Evolutionary conservation across 2,113 vertebrate genomes (phyloP), one percentile per base, ranked within the genome.

Genomic region (Phasianus colchicus): DNA sequence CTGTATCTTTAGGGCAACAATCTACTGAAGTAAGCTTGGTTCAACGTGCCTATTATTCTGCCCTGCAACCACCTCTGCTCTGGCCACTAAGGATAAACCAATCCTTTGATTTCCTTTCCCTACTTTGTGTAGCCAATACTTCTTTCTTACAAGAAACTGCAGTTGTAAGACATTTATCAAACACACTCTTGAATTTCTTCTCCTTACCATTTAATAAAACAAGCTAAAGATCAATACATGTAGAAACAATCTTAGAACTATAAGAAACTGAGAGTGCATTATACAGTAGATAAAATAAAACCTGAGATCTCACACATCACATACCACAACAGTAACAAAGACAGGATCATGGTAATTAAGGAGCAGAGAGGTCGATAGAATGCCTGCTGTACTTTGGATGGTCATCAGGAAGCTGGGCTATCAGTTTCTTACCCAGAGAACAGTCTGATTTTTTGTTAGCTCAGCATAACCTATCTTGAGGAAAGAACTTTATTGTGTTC

Each of bases 351-450:
- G 86, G 87, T 97, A 97, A 98, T 96, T 88, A 88, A 96, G 82
- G 91, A 93, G 79, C 12, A 90, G 93, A 83, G n/a, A 52, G 65
- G 95, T 97, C 95, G 96, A 97, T 95, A 96, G 92, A 92, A 78
- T 96, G 97, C 89, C 86, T 94, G 74, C 50, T 90, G 50, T 48
- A 96, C 95, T 97, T 94, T 92, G 83, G 24, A 88, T 95, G 95
- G 92, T 90, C 88, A 97, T 87, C 92, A 91, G 96, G 70, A 38
- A 79, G 36, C 42, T 45, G n/a, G 66, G 55, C 73, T 84, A 45
- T 58, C 42, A 84, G 38, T 82, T 84, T 88, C 42, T 73, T 36
- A 83, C 30, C 47, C 27, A 78, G 45, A 70, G 42, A 88, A 82
- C 7, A 82, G 40, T 20, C 29, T 16, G 22, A 71, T 80, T 45